These are phyloP conservation scores for Brachionus rubens DNA, from an alignment of 1,140 invertebrate genomes.

Conservation along the genomic window DNA sequence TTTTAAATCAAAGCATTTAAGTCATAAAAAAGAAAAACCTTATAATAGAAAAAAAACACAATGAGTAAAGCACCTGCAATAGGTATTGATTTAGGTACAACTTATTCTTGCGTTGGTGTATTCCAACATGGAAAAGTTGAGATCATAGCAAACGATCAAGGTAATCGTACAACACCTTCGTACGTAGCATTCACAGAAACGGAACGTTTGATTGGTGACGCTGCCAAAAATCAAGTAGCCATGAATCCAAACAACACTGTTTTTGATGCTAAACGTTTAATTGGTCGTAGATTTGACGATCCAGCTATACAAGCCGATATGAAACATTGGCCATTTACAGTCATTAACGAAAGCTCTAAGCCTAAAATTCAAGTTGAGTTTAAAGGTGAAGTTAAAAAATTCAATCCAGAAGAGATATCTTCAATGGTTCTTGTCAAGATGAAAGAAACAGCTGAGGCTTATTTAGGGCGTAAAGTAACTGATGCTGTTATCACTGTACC, in stretches of 20 bases:
- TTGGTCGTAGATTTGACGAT: conserved; percentile 74
- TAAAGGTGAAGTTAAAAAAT: conserved; percentile 83
- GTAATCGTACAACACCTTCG: conserved; percentile 81
- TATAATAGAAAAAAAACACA: too few relatives aligned
- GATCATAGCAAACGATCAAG: conserved; percentile 87
- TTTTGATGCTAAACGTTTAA: conserved; percentile 77
- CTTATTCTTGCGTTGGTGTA: conserved; percentile 60
- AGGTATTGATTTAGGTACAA: conserved; percentile 55
- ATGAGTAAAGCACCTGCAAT: conserved; percentile 51
- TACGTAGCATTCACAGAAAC: conserved; percentile 86
- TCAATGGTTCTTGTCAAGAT: conserved; percentile 82
- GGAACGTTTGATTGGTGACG: conserved; percentile 79
- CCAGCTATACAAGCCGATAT: conserved; percentile 67
- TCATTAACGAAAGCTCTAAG: conserved; percentile 78
- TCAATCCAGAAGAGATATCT: conserved; percentile 85
- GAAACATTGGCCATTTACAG: conserved; percentile 70
- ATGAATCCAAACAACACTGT: conserved; percentile 94
- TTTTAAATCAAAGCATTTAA: too few relatives aligned
- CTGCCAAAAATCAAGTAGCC: conserved; percentile 65
- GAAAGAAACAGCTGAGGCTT: conserved; percentile 89
- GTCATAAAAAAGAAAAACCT: too few relatives aligned
- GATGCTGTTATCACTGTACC: conserved; percentile 51
- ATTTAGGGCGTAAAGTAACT: conserved; percentile 69
- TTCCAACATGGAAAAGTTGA: conserved; percentile 76
- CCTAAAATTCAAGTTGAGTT: conserved; percentile 76